Conservation (phyloP, 2,888 invertebrate species). For the Spisula subtruncata region DNA sequence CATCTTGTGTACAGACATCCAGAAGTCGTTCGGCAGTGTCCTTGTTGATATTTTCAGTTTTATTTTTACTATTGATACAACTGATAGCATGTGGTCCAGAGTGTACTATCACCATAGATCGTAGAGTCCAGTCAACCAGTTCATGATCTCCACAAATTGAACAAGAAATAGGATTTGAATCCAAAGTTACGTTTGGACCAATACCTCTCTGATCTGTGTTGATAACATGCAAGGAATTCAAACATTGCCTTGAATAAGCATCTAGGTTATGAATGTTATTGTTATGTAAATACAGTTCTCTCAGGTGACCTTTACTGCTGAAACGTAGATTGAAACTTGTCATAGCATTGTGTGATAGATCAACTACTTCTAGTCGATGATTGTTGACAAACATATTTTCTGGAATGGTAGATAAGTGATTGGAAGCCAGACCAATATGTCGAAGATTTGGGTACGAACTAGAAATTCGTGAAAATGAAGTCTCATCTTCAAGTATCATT, state of each 20-base stretch:
- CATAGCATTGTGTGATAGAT: neutral
- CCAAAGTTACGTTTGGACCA: neutral
- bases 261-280: neutral
- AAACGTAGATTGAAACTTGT: neutral
- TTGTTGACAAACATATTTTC: neutral
- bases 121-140: neutral
- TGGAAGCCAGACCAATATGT: neutral
- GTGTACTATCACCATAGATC: neutral
- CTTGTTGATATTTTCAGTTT: neutral
- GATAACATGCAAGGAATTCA: neutral
- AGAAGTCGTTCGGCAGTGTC: neutral
- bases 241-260: neutral
- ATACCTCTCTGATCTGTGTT: neutral
- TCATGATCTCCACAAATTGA: neutral
- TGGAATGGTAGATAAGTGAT: neutral
- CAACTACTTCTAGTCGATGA: neutral
- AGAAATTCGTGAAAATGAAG: neutral
- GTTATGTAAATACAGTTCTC: constrained; percentile 1
- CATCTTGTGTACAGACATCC: neutral
- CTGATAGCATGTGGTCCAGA: neutral
- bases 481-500: neutral
- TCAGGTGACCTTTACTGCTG: neutral
- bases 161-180: constrained; percentile 1
- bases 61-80: neutral
- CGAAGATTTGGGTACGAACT: constrained; percentile 1